A percentile compares a stretch with the other conserved stretches of the same genome.
Evolutionary conservation across 2,888 invertebrate genomes (phyloP).

Genomic region (Rhimphoctona megacephalus): DNA sequence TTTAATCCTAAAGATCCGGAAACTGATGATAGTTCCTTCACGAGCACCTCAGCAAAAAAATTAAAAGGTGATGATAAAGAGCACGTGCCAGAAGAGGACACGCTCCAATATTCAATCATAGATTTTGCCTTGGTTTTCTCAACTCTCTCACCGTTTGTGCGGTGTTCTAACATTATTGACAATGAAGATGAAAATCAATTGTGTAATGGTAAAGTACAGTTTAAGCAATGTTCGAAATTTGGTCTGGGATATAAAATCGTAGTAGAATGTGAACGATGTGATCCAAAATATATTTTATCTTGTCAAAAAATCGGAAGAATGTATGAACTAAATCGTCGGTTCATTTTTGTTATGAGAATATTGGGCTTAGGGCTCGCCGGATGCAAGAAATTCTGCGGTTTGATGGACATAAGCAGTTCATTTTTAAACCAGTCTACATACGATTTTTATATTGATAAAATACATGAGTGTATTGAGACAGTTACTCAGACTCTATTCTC

Average conservation of each 20-base stretch:
- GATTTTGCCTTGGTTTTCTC: slow-evolving; percentile 68
- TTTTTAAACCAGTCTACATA: slow-evolving; percentile 68
- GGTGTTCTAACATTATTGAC: slow-evolving; percentile 65
- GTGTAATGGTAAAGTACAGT: slow-evolving; percentile 68
- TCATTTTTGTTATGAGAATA: slow-evolving; percentile 71
- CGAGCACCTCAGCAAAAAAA: slow-evolving; percentile 70
- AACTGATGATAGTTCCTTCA: slow-evolving; percentile 65
- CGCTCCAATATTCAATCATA: slow-evolving; percentile 68
- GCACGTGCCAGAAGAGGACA: slow-evolving; percentile 67
- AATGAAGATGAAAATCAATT: slow-evolving; percentile 63
- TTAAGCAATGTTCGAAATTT: slow-evolving; percentile 66
- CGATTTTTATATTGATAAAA: slow-evolving; percentile 65
- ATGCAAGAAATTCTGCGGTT: slow-evolving; percentile 67
- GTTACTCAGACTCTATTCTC: slow-evolving; percentile 61
- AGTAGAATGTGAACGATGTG: slow-evolving; percentile 66
- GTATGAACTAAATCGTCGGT: slow-evolving; percentile 68
- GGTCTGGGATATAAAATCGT: slow-evolving; percentile 70
- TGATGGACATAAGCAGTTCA: slow-evolving; percentile 67
- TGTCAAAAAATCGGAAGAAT: slow-evolving; percentile 66
- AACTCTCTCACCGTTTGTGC: slow-evolving; percentile 67
- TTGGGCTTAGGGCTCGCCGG: slow-evolving; percentile 69
- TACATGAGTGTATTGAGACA: slow-evolving; percentile 62
- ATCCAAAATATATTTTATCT: slow-evolving; percentile 66
- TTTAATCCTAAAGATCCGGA: slow-evolving; percentile 66
- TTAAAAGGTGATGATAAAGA: slow-evolving; percentile 67